Evolutionary conservation across 2,797 vertebrate species (phyloP), one percentile per base, ranked within the genome.

Genomic region (Lerista edwardsae): DNA sequence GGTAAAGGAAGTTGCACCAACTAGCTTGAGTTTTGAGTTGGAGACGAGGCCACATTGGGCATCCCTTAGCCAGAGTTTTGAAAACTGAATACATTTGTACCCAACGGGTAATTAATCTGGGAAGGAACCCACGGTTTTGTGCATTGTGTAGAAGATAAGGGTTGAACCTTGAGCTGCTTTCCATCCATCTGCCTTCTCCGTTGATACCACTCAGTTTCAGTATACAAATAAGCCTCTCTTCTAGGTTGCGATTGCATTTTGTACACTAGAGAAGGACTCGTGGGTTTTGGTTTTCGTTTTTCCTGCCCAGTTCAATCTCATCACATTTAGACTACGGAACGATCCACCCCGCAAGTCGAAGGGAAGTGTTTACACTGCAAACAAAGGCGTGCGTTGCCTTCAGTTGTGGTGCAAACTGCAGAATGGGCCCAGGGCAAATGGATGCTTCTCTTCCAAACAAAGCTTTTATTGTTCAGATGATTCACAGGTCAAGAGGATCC

Each of bases 221-320:
- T 47, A 19, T 1, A 88, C 36, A 59, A 57, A 61, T 44, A 59
- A 36, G 19, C 31, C 61, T 59, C 59, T 68, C 88, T 83, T 11
- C 55, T 34, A 27, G 76, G 55, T 82, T 87, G 82, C 59, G 91
- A 88, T 86, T 78, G 80, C 75, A 83, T 87, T 91, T 65, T 91
- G 41, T 82, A 15, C 83, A 84, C 87, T 76, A 41, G 47, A 88
- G 41, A 82, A 83, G 39, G 81, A 31, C 44, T 23, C 5, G 6
- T 31, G 34, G 44, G 31, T 44, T 62, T 3, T 25, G 57, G 2
- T 90, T 80, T 67, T 86, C 90, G 85, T 88, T 91, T 87, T 69
- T 91, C 87, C n/a, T 93, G 88, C 76, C 77, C 88, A 87, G 77
- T 80, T 83, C 87, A 86, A n/a, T 17, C 27, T 65, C 82, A 91